Base-by-base conservation (phyloP, 1,140 invertebrate species). In the Nephotettix cincticeps region DNA sequence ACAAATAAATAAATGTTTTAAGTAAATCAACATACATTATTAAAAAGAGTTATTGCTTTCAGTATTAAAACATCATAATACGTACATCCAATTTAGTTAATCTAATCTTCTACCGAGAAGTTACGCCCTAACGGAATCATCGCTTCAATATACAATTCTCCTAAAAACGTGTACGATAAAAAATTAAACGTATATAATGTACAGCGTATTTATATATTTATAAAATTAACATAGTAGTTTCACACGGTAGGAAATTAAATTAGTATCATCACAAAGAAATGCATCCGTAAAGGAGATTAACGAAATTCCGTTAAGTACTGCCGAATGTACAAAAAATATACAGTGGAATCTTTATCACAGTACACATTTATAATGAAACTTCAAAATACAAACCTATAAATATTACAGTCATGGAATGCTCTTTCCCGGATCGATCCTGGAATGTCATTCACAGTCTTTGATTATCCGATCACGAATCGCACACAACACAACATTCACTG, bases 291-390 rank as follows among this genome's bases (percentile, higher is more conserved):
- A 61, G 14, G 25, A 61, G n/a, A n/a, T n/a, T n/a, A 61, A 61
- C 56, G 28, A 61, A 61, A 61, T 51, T 51, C 56, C 23, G 56
- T 67, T 67, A 67, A 67, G 64, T 67, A 67, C 64, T 67, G 64
- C 64, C 64, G 30, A 67, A 67, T 67, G 6, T 43, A 67, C 32
- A 67, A 67, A 43, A 67, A 67, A 43, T 43, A 67, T 43, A 67
- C 64, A 67, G 32, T 65, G 63, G 64, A 67, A 43, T 67, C 40
- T 67, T 67, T 67, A 67, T 67, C 64, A 67, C 64, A 67, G 64
- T 67, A 67, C 64, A 67, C 64, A 67, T 67, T 21, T 45, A 67
- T 43, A 65, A 28, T 63, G 13, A 67, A 67, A 67, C 23, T 45
- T 23, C 56, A 27, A 65, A 36, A 65, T 65, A 43, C 25, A 45